phyloP scores from a whole-genome alignment of 1,140 invertebrate species.

The Penaeus chinensis region DNA sequence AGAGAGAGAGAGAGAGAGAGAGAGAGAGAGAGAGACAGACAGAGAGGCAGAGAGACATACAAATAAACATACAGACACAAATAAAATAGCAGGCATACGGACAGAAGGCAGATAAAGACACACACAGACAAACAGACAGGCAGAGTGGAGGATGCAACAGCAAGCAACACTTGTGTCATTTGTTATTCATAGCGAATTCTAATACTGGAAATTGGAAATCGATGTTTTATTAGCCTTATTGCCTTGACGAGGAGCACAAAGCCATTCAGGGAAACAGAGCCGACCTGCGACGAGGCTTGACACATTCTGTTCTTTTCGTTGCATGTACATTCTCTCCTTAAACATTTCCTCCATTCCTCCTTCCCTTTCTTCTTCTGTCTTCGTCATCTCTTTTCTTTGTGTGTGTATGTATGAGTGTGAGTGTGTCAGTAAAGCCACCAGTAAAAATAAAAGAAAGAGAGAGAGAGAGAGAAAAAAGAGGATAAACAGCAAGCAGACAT shows the following conservation, averaged over 20 bases:
- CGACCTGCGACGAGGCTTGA: no score
- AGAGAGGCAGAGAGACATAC: background rate
- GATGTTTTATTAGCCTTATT: conserved; percentile 22
- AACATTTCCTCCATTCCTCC: no score
- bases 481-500: no score
- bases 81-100: background rate
- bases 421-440: no score
- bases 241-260: conserved; percentile 1
- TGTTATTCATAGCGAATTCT: conserved; percentile 16
- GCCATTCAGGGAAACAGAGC: no score
- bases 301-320: no score
- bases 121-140: background rate
- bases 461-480: no score
- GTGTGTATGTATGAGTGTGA: no score
- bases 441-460: no score
- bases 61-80: background rate
- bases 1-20: background rate
- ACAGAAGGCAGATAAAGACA: background rate
- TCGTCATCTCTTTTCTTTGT: no score
- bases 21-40: background rate
- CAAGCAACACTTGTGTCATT: background rate
- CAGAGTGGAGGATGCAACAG: background rate
- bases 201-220: conserved; percentile 32
- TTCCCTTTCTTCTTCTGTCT: no score
- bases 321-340: no score